Evolutionary conservation across 2,113 vertebrate species (phyloP), one percentile per base, ranked within the genome.

Genomic region (Bucco capensis): DNA sequence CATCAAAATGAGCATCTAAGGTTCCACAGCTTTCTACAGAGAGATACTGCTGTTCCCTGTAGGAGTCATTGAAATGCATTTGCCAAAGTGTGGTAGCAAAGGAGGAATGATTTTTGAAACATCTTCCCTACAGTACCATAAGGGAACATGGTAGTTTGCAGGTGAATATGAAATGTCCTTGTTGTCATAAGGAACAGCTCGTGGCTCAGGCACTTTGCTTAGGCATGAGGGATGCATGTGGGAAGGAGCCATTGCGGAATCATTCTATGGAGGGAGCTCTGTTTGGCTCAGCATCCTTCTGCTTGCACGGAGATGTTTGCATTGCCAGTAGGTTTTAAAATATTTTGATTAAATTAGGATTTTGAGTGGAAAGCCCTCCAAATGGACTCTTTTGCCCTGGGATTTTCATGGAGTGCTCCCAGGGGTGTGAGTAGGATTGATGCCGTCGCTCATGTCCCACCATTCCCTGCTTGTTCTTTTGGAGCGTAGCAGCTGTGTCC

Each of bases 381-480:
- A 71, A 65, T 86, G 53, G 83, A 75, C 54, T 78, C 66, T 82
- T 86, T 82, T 90, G 54, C 93, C 90, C 66, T 66, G 51, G 86
- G 92, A 76, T 86, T 93, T 88, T 92, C 93, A 93, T 90, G 77
- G 93, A 86, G 47, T 78, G 83, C 54, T 95, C 90, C 80, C 88
- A 58, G 88, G 93, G 88, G 87, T 83, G 83, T 64, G 92, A 90
- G 79, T 35, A 88, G 93, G 92, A 95, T 91, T 94, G 93, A 95
- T 95, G 90, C 84, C 58, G 76, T 93, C 2, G 4, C 61, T 28
- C 80, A 61, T 10, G 53, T 95, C 90, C 88, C 0, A n/a, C 80
- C 1, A 7, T 61, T 95, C 65, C 51, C 40, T 0, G 0, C 33
- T 91, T 2, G 0, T 38, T 93, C 80, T 86, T 84, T 86, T 13